phyloP scores from a whole-genome alignment of 2,888 invertebrate genomes.

The Plebejus anna region DNA sequence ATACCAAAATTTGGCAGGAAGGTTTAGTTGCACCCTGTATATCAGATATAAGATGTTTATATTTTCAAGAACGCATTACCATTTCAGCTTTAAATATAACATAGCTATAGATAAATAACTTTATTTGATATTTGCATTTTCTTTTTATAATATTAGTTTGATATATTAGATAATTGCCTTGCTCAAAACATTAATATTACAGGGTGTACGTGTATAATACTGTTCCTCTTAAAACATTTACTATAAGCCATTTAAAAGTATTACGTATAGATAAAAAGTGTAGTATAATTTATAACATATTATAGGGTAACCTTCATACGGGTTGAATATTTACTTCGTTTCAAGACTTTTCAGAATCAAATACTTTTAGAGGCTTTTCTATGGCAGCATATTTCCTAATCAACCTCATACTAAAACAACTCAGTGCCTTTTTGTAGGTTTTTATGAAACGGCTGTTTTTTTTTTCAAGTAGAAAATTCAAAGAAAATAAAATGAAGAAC shows the following conservation, averaged over 20 bases:
- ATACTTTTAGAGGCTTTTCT: background rate
- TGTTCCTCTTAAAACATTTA: conserved; percentile 42
- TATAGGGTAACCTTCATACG: background rate
- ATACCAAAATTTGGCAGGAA: too few relatives aligned
- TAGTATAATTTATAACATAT: conserved; percentile 12
- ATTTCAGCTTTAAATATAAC: conserved; percentile 56
- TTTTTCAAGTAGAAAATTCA: too few relatives aligned
- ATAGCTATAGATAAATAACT: conserved; percentile 35
- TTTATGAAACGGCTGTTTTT: too few relatives aligned
- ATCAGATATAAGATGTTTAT: background rate
- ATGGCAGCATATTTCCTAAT: background rate
- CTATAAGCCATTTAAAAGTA: conserved; percentile 39
- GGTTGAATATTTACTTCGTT: background rate
- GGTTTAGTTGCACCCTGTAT: too few relatives aligned
- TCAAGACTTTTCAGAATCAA: background rate
- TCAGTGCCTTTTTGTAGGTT: too few relatives aligned
- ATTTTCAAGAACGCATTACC: conserved; percentile 50
- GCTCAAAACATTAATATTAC: conserved; percentile 53
- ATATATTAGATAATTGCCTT: too few relatives aligned
- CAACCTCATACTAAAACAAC: too few relatives aligned
- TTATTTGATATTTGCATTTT: conserved; percentile 37
- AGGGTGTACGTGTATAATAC: conserved; percentile 46
- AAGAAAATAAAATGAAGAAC: too few relatives aligned
- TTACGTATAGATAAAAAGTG: conserved; percentile 32
- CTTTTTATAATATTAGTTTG: conserved; percentile 26